Evolutionary conservation across 2,888 invertebrate species (phyloP).

Genomic region (Julus scandinavius): DNA sequence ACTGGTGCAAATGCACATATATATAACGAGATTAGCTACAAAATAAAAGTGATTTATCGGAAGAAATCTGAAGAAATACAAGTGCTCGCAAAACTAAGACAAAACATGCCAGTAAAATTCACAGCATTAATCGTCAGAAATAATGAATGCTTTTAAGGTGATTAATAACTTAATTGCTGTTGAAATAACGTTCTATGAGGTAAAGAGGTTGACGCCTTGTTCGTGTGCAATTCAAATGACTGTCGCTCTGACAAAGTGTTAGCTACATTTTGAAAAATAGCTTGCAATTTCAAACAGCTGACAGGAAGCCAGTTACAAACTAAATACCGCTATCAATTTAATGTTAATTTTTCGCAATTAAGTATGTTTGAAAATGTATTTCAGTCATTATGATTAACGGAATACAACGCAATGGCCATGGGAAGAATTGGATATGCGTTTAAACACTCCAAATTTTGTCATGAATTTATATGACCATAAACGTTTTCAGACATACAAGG

Average conservation of each 20-base stretch:
- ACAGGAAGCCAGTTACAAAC: neutral
- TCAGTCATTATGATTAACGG: no score
- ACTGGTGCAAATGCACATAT: neutral
- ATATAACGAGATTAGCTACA: neutral
- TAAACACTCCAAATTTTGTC: no score
- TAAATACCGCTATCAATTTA: neutral
- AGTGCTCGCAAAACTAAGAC: neutral
- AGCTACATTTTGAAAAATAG: neutral
- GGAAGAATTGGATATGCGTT: neutral
- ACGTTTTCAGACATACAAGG: no score
- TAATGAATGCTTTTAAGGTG: constrained; percentile 16
- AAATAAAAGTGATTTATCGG: neutral
- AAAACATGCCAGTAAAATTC: neutral
- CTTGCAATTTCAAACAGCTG: neutral
- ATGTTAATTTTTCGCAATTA: neutral
- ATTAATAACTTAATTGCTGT: constrained; percentile 29
- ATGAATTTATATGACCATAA: no score
- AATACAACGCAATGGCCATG: neutral
- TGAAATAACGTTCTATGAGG: neutral
- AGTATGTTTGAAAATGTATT: neutral
- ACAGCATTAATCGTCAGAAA: neutral
- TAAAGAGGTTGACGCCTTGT: neutral
- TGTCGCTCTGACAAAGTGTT: neutral
- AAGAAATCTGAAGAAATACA: neutral
- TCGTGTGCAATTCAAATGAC: neutral